These are phyloP conservation scores for Synergus umbraculus DNA, from an alignment of 2,888 invertebrate species.

Conservation along the genomic window DNA sequence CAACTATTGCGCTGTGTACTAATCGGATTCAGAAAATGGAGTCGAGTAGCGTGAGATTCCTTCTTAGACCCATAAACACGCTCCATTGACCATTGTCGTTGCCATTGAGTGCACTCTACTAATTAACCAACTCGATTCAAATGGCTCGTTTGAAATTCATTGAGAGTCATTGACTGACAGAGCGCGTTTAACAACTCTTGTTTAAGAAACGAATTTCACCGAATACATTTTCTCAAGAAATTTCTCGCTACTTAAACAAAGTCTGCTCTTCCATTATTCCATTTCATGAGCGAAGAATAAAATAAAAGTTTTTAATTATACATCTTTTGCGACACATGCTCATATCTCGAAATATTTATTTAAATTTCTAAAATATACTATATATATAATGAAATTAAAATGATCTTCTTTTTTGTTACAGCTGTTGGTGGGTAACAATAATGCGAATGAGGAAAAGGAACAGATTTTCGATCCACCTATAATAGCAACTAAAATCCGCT, in stretches of 20 bases:
- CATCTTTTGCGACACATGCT: too few relatives aligned
- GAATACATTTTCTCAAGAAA: not conserved
- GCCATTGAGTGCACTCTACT: constrained; percentile 30
- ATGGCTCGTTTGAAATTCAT: constrained; percentile 45
- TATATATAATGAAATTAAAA: constrained; percentile 39
- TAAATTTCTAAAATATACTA: constrained; percentile 1
- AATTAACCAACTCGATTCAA: constrained; percentile 44
- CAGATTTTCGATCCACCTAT: constrained; percentile 87
- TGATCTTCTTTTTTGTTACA: constrained; percentile 76
- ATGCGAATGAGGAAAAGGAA: constrained; percentile 87
- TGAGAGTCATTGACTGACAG: constrained; percentile 39
- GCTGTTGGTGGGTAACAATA: constrained; percentile 88
- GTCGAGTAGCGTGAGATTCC: constrained; percentile 61
- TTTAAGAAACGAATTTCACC: not conserved
- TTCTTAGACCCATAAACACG: constrained; percentile 64
- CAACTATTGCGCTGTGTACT: constrained; percentile 61
- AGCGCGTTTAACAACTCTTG: constrained; percentile 27
- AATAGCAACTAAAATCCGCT: constrained; percentile 86
- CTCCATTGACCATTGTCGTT: constrained; percentile 57
- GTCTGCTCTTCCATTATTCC: not conserved
- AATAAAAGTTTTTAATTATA: too few relatives aligned
- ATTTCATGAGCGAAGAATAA: too few relatives aligned
- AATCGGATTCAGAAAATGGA: constrained; percentile 70
- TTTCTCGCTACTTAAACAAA: not conserved
- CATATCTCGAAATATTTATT: too few relatives aligned